Base-by-base conservation (phyloP, 92 coral and sea anemone genomes). In the Ricordea florida region DNA sequence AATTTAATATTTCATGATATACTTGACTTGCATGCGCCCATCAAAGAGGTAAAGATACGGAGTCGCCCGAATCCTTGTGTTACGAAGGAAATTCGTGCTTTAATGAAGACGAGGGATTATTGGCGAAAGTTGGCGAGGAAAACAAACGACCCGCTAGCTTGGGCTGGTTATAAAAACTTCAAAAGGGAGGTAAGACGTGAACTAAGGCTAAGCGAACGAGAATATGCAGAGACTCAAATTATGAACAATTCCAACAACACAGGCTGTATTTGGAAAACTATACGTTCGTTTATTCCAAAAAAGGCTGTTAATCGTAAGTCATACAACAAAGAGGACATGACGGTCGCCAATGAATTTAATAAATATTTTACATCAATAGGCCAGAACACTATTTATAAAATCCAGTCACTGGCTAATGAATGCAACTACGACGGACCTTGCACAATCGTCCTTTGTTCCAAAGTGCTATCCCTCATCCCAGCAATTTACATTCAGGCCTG, bases 61-160 rank as follows among this genome's bases (percentile, higher is more conserved):
- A 22, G 56, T 29, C 57, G 73, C 10, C 82, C 82, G 17, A 62
- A 45, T 42, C 60, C 51, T 15, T 74, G 30, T 44, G 44, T 75
- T 9, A 34, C 71, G n/a, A 48, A 28, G 4, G 72, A 75, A 37
- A 75, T 62, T 17, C 55, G 20, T 20, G 44, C 30, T 36, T 23
- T 75, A 48, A 75, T 62, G 82, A 75, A 38, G 49, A 74, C 81
- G 22, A 46, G 82, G 35, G 82, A 75, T 49, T 22, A 62, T 18
- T 75, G 62, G 51, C 72, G 30, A 32, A 62, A 76, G 30, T 35
- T 22, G 31, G 84, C 79, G 2, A 78, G 40, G 13, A 75, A 35
- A 23, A 52, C 84, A 25, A 75, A 83, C 22, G 88, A 83, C 24
- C 88, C 78, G 16, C 63, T 83, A 6, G 72, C 78, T 38, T 83